Percentiles rank a stretch among this genome's conserved stretches.
Conservation (phyloP, 2,797 vertebrate species). For the Heteromormyrus szaboi region DNA sequence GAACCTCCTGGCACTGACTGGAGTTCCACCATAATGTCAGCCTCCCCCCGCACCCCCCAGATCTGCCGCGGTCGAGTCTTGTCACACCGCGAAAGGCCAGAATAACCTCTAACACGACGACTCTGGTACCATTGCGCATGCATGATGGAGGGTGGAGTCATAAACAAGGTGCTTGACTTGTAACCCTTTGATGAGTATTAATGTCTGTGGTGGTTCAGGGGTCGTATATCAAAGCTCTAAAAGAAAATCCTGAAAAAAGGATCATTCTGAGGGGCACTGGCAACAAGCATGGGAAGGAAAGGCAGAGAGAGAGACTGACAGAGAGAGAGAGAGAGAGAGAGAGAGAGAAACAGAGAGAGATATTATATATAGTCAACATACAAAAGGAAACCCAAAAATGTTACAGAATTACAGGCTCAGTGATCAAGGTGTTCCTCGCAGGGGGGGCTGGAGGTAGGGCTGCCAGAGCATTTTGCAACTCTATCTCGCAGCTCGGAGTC, state of each 20-base stretch:
- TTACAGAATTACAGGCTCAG: constrained; percentile 29
- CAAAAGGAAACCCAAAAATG: neutral
- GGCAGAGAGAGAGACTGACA: neutral
- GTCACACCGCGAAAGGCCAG: neutral
- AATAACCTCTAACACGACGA: neutral
- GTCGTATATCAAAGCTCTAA: constrained; percentile 31
- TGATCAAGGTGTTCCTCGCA: constrained; percentile 46
- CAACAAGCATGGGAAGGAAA: neutral
- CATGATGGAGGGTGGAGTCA: constrained; percentile 18
- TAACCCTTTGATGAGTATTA: constrained; percentile 55
- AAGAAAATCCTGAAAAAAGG: neutral
- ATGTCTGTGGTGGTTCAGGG: constrained; percentile 45
- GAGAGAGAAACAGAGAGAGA: neutral
- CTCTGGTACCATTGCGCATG: neutral
- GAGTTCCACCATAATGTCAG: neutral
- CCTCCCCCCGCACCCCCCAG: neutral
- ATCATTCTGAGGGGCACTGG: constrained; percentile 33
- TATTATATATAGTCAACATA: neutral
- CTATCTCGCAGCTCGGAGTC: constrained; percentile 26
- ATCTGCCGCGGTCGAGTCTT: neutral
- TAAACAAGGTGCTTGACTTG: constrained; percentile 46
- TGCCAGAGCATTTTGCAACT: constrained; percentile 19
- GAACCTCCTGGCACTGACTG: neutral
- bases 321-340: neutral
- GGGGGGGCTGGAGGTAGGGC: neutral